phyloP scores from a whole-genome alignment of 1,140 invertebrate genomes.

The Coelopa frigida region DNA sequence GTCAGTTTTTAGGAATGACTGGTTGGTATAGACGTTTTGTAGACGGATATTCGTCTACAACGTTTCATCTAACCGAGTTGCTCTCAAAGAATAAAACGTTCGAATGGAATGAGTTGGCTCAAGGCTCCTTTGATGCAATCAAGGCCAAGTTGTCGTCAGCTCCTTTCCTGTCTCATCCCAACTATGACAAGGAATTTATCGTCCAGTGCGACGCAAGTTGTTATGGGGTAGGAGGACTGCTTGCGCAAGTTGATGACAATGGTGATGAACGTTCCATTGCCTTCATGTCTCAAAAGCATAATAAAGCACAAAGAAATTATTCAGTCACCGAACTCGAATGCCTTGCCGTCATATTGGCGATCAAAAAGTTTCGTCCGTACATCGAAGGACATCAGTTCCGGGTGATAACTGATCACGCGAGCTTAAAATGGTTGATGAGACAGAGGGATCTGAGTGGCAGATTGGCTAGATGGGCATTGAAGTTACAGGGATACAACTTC shows the following conservation, averaged over 20 bases:
- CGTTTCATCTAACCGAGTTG: constrained; percentile 9
- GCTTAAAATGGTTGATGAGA: constrained; percentile 18
- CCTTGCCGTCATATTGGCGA: constrained; percentile 41
- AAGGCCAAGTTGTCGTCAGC: constrained; percentile 25
- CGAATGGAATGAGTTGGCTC: constrained; percentile 24
- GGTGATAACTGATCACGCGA: constrained; percentile 31
- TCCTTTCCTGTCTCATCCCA: constrained; percentile 31
- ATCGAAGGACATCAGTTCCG: constrained; percentile 38
- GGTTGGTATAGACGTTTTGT: constrained; percentile 15
- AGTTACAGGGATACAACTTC: constrained; percentile 21
- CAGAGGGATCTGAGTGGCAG: constrained; percentile 21
- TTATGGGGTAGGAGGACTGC: constrained; percentile 31
- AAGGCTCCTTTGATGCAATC: constrained; percentile 27
- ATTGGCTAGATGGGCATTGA: constrained; percentile 28
- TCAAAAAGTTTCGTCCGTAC: constrained; percentile 44
- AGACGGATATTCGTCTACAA: constrained; percentile 2
- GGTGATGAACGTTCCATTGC: constrained; percentile 21
- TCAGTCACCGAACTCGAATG: constrained; percentile 42
- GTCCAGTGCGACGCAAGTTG: constrained; percentile 39
- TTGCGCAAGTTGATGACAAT: constrained; percentile 26
- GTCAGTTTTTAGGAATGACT: constrained; percentile 44
- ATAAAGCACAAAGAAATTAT: constrained; percentile 14
- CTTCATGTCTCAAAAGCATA: constrained; percentile 30
- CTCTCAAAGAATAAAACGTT: constrained; percentile 5
- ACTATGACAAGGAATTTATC: constrained; percentile 28